Evolutionary conservation across 2,113 vertebrate genomes (phyloP).

Genomic region (Charadrius vociferus): DNA sequence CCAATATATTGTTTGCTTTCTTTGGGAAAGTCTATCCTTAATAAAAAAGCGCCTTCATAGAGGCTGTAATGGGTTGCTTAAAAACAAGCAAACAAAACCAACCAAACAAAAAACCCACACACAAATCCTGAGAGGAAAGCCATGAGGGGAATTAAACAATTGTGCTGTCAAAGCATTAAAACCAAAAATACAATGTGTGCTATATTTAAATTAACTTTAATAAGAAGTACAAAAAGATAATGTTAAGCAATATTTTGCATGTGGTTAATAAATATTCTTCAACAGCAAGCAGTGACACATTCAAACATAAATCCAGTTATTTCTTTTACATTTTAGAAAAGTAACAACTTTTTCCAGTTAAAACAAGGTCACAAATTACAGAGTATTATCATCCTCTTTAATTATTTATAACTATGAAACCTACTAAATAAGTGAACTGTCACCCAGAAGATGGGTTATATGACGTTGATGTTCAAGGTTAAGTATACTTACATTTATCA

Average conservation of each 20-base stretch:
- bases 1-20: background rate
- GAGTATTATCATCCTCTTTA: conserved; percentile 59
- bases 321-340: conserved; percentile 73
- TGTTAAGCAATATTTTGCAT: conserved; percentile 72
- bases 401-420: conserved; percentile 56
- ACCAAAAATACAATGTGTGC: conserved; percentile 33
- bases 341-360: conserved; percentile 68
- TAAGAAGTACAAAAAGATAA: conserved; percentile 77
- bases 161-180: conserved; percentile 27
- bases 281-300: conserved; percentile 73
- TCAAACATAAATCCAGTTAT: conserved; percentile 68
- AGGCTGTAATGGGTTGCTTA: background rate
- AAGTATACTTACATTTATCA: conserved; percentile 50
- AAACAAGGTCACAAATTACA: conserved; percentile 77
- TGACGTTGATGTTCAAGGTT: conserved; percentile 45
- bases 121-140: background rate
- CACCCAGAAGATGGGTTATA: conserved; percentile 57
- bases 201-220: conserved; percentile 80
- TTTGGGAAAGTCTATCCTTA: conserved; percentile 1
- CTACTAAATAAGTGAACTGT: conserved; percentile 55
- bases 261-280: conserved; percentile 67
- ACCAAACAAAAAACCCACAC: background rate
- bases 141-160: background rate
- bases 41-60: conserved; percentile 2
- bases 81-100: background rate